Evolutionary conservation across 1,140 invertebrate genomes (phyloP).

Genomic region (Homarus americanus): DNA sequence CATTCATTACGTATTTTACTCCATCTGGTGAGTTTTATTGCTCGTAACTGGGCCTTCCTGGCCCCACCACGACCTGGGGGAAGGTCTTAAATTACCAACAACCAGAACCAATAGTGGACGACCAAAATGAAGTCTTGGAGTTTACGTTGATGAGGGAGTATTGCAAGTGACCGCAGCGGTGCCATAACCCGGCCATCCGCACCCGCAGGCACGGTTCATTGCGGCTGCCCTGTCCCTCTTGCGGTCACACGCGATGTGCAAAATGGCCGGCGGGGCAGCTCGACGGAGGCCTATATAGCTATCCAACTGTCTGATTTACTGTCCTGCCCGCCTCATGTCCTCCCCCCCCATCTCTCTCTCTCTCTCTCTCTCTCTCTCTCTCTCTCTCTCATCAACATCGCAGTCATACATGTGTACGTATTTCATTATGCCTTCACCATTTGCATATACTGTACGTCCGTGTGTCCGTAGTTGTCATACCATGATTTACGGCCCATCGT

Average conservation of each 20-base stretch:
- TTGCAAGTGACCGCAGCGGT: neutral
- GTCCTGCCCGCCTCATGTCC: neutral
- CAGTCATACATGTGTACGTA: too few relatives aligned
- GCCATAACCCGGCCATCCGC: neutral
- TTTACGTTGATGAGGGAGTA: neutral
- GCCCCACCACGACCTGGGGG: neutral
- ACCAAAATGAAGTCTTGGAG: neutral
- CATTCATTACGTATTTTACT: too few relatives aligned
- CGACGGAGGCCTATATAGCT: neutral
- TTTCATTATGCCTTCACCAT: too few relatives aligned
- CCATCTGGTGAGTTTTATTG: too few relatives aligned
- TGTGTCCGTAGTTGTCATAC: too few relatives aligned
- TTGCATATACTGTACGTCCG: too few relatives aligned
- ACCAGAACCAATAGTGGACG: neutral
- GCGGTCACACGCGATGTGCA: neutral
- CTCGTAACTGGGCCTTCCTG: neutral
- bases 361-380: neutral
- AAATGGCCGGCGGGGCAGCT: neutral
- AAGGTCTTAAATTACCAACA: neutral
- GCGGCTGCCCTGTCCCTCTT: neutral
- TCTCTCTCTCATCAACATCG: neutral
- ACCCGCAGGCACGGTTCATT: conserved; percentile 5
- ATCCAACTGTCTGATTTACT: conserved; percentile 7
- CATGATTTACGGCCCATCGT: too few relatives aligned
- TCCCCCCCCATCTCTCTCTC: neutral